Conservation (phyloP, 2,113 vertebrate genomes). For the Platysternon megacephalum region DNA sequence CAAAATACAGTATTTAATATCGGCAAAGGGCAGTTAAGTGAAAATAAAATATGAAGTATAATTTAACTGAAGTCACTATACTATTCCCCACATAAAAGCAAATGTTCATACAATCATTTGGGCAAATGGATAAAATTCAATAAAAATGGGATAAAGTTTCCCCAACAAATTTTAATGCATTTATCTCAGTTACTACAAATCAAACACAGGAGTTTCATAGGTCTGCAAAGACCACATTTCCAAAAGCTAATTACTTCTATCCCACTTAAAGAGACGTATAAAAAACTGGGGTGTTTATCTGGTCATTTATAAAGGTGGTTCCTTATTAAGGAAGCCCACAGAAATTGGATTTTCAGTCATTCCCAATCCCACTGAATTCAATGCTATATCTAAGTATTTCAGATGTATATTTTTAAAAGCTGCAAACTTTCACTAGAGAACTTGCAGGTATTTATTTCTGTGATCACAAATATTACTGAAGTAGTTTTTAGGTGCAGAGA, state of each 20-base stretch:
- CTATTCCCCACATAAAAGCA: not conserved
- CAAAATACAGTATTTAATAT: not conserved
- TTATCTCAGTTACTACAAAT: slow-evolving; percentile 40
- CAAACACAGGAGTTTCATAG: not conserved
- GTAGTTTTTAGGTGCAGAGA: accelerated
- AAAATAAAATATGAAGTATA: slow-evolving; percentile 22
- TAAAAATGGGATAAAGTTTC: slow-evolving; percentile 39
- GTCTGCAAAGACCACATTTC: slow-evolving; percentile 24
- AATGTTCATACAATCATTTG: not conserved
- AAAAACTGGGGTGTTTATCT: not conserved
- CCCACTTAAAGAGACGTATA: slow-evolving; percentile 33
- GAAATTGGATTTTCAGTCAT: slow-evolving; percentile 6
- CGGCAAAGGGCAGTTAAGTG: not conserved
- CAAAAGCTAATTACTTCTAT: slow-evolving; percentile 26
- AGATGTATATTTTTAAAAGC: not conserved
- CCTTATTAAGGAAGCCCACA: not conserved
- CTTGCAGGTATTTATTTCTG: not conserved
- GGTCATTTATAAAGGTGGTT: not conserved
- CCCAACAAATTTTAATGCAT: slow-evolving; percentile 19
- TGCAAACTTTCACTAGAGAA: not conserved
- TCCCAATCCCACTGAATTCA: not conserved
- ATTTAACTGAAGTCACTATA: slow-evolving; percentile 41
- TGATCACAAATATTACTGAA: not conserved
- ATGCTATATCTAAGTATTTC: not conserved
- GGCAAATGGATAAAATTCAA: slow-evolving; percentile 35